Conservation (phyloP, 2,888 invertebrate genomes). For the Pomacea canaliculata region DNA sequence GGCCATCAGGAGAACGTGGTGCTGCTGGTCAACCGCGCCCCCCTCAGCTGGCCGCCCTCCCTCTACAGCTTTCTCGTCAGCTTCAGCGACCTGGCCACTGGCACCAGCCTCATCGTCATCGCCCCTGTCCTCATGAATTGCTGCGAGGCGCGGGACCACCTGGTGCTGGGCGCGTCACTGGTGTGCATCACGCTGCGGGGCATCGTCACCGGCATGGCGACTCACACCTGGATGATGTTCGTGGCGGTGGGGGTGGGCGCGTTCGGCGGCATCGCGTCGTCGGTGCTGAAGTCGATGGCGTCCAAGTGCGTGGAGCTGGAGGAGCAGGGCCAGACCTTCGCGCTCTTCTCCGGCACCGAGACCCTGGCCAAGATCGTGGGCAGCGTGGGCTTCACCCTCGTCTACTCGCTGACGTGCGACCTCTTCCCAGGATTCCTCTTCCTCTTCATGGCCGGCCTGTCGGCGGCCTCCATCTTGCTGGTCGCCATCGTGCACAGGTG, state of each 20-base stretch:
- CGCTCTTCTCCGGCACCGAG: slow-evolving; percentile 64
- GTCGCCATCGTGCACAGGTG: slow-evolving; percentile 12
- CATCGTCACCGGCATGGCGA: slow-evolving; percentile 55
- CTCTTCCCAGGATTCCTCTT: slow-evolving; percentile 63
- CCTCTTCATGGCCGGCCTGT: slow-evolving; percentile 53
- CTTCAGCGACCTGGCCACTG: slow-evolving; percentile 67
- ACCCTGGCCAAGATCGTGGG: slow-evolving; percentile 63
- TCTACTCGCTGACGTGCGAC: slow-evolving; percentile 59
- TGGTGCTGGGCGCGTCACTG: slow-evolving; percentile 60
- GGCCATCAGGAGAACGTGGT: slow-evolving; percentile 67
- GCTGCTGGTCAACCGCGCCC: slow-evolving; percentile 57
- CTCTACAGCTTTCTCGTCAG: slow-evolving; percentile 67
- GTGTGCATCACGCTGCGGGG: slow-evolving; percentile 57
- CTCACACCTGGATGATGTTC: slow-evolving; percentile 62
- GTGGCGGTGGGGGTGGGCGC: slow-evolving; percentile 60
- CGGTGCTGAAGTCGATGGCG: slow-evolving; percentile 62
- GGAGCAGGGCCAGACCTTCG: slow-evolving; percentile 66
- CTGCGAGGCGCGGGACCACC: slow-evolving; percentile 55
- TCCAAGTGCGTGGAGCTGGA: slow-evolving; percentile 66
- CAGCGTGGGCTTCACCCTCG: slow-evolving; percentile 53
- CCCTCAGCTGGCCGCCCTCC: slow-evolving; percentile 65
- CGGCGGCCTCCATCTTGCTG: slow-evolving; percentile 3
- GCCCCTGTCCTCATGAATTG: slow-evolving; percentile 61
- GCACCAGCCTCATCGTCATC: slow-evolving; percentile 60
- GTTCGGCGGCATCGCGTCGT: slow-evolving; percentile 63